Base-by-base conservation (phyloP, 2,113 vertebrate genomes). In the Cacatua alba region DNA sequence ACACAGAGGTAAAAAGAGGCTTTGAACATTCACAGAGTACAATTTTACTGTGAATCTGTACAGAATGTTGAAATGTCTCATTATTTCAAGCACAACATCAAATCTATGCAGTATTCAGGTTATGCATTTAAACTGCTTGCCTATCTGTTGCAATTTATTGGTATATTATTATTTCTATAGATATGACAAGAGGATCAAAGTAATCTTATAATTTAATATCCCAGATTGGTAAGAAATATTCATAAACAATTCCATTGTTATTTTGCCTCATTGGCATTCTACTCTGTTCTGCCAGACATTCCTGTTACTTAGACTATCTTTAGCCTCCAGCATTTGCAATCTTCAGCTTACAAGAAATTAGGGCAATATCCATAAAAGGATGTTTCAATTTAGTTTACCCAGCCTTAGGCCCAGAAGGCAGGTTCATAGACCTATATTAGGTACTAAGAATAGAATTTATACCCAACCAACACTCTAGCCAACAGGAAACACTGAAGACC, bases 321-420 rank as follows among this genome's bases (percentile, higher is more conserved):
- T 74, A 95, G 83, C 65, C 69, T 88, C 48, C 68, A 88, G 82
- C 82, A 80, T 49, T 51, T 5, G 2, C 2, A 10, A 51, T 60
- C 46, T 86, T 80, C 81, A 79, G 35, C 21, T 60, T 52, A 52
- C 12, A 82, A 84, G 77, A 95, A 97, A 95, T 92, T 92, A 94
- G 94, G 91, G 74, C 95, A 97, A 76, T 82, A 95, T 64, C 86
- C 89, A 89, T 95, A 87, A 95, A 96, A 92, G 81, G 91, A 95
- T 87, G 31, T 92, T 95, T 91, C 29, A 71, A 75, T 72, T 95
- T 92, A 79, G 52, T 94, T 95, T 94, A 64, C 69, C 26, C 29
- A 52, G 57, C 62, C 81, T 89, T 71, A 91, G 81, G 84, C 69
- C 46, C 53, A 94, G 89, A 84, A 95, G 72, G 28, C 70, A 92